Evolutionary conservation across 2,113 vertebrate genomes (phyloP).

Genomic region (Cnemophilus loriae): DNA sequence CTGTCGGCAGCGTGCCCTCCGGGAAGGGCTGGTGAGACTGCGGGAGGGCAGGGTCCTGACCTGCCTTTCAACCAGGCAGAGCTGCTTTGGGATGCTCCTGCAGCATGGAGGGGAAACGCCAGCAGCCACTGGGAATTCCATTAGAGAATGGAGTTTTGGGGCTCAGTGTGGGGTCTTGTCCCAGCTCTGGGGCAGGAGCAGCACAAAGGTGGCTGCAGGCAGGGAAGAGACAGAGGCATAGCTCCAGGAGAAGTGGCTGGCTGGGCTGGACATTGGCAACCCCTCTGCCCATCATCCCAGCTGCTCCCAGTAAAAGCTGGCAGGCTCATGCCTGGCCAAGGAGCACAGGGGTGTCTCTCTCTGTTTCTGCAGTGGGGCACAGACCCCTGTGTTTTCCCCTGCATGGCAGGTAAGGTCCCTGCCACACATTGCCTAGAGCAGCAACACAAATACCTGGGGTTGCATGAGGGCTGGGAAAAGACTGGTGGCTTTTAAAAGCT

Average conservation of each 20-base stretch:
- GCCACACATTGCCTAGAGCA: neutral
- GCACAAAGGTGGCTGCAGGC: neutral
- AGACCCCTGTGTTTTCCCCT: neutral
- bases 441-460: neutral
- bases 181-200: neutral
- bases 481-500: neutral
- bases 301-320: neutral
- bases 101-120: neutral
- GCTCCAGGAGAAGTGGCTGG: neutral
- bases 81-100: neutral
- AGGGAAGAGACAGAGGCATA: neutral
- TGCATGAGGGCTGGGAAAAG: neutral
- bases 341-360: neutral
- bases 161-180: fast-evolving
- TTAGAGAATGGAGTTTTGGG: neutral
- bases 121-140: neutral
- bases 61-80: neutral
- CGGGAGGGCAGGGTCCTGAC: neutral
- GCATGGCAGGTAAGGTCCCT: fast-evolving
- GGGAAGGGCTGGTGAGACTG: neutral
- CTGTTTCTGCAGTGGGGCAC: neutral
- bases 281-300: neutral
- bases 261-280: neutral
- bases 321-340: neutral
- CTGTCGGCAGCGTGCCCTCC: neutral